Evolutionary conservation across 2,888 invertebrate genomes (phyloP), one percentile per base, ranked within the genome.

Genomic region (Platynereis dumerilii): DNA sequence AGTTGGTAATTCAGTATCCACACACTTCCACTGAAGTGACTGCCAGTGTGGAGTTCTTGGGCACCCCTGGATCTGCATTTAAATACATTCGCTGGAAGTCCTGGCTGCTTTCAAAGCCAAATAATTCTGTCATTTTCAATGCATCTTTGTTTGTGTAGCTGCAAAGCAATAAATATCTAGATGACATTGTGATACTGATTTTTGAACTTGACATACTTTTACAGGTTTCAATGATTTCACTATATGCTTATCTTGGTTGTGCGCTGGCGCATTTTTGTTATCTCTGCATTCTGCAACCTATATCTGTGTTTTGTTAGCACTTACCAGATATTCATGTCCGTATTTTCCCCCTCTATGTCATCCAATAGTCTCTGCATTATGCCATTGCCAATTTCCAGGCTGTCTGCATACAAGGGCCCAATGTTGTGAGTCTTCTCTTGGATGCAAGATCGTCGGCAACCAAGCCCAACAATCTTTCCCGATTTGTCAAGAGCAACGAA

Each of bases 321-420:
- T 42, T 27, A 65, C 65, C 65, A 65, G 20, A 65, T 34, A 27
- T 60, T 22, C 2, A 65, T 56, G n/a, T 34, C 45, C 7, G 61
- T 17, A n/a, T 17, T 48, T n/a, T 62, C 24, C 7, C 66, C 66
- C 3, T 42, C 45, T 12, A 63, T 34, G 22, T 58, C 62, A 10
- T 12, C 26, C 29, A 52, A 66, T 10, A 66, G 24, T 2, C 22
- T 10, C 24, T 58, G 58, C n/a, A 66, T 26, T 39, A 66, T 17
- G 42, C 58, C 62, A 10, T 29, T 22, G 20, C 62, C 66, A 2
- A 63, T 26, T 15, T 52, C 54, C 29, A 54, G n/a, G 12, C 20
- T 27, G 22, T 66, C 66, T 10, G 62, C 66, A 39, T 66, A 66
- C 42, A 66, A 22, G 1, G 66, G 66, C 10, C 66, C 66, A 27